Evolutionary conservation across 2,797 vertebrate species (phyloP).

Genomic region (Crypturellus tataupa): DNA sequence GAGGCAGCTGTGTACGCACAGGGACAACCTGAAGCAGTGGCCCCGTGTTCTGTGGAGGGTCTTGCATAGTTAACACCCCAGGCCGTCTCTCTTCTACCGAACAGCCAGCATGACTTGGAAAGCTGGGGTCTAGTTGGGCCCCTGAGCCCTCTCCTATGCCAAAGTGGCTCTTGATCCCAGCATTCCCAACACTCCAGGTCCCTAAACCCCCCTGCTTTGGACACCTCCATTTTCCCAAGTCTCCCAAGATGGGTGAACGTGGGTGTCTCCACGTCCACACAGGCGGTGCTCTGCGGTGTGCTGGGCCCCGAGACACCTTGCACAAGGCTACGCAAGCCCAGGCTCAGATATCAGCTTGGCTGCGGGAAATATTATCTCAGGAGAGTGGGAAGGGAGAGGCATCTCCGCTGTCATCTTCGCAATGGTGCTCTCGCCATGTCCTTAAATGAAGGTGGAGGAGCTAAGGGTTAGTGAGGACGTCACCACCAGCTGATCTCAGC

Average conservation of each 20-base stretch:
- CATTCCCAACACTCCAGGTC: not conserved
- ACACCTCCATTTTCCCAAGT: not conserved
- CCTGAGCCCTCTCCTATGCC: not conserved
- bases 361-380: accelerated
- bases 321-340: not conserved
- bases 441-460: not conserved
- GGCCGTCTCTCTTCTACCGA: accelerated
- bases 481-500: not conserved
- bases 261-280: not conserved
- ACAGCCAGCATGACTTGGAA: not conserved
- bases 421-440: not conserved
- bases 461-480: not conserved
- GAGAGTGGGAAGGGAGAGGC: not conserved
- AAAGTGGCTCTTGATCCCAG: not conserved
- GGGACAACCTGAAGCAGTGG: not conserved
- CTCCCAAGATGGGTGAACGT: not conserved
- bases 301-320: not conserved
- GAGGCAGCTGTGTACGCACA: not conserved
- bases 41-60: not conserved
- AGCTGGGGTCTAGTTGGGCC: accelerated
- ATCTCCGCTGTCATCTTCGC: accelerated
- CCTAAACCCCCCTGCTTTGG: accelerated
- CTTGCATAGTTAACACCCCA: not conserved
- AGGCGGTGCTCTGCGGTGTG: not conserved
- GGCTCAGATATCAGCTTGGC: accelerated